phyloP scores from a whole-genome alignment of 2,113 vertebrate genomes.

The Marmota flaviventris region DNA sequence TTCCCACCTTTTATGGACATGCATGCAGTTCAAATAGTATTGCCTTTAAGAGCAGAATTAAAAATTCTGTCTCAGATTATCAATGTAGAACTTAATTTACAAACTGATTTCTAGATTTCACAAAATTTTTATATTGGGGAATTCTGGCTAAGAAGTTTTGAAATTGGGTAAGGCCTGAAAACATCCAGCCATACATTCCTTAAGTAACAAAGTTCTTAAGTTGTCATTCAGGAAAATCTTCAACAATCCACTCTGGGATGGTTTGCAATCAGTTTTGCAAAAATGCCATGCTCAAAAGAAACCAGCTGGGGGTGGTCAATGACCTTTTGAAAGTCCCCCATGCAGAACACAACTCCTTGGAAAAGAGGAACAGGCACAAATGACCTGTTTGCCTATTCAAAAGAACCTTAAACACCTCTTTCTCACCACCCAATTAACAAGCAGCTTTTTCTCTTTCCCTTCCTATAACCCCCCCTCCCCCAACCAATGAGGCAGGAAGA shows the following conservation, averaged over 20 bases:
- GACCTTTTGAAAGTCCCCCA: not conserved
- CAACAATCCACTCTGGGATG: not conserved
- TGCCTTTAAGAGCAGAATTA: constrained; percentile 21
- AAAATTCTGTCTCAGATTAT: not conserved
- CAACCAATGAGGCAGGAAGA: not conserved
- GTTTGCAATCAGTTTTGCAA: not conserved
- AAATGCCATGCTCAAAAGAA: not conserved
- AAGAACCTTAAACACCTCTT: not conserved
- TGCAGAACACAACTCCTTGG: not conserved
- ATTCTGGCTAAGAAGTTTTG: not conserved
- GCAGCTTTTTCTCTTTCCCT: not conserved
- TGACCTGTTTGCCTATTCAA: not conserved
- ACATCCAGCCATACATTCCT: not conserved
- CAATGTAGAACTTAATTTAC: not conserved
- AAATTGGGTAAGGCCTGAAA: not conserved
- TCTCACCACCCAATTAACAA: too few species aligned
- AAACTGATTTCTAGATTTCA: constrained; percentile 1
- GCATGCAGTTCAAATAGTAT: not conserved
- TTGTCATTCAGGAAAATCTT: not conserved
- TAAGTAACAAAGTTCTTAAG: not conserved
- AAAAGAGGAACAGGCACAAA: not conserved
- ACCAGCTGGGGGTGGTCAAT: not conserved
- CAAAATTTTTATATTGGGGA: not conserved
- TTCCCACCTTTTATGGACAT: not conserved
- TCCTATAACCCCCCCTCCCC: not conserved